These are phyloP conservation scores for Chironomus tentans DNA, from an alignment of 2,888 invertebrate genomes.

Conservation along the genomic window DNA sequence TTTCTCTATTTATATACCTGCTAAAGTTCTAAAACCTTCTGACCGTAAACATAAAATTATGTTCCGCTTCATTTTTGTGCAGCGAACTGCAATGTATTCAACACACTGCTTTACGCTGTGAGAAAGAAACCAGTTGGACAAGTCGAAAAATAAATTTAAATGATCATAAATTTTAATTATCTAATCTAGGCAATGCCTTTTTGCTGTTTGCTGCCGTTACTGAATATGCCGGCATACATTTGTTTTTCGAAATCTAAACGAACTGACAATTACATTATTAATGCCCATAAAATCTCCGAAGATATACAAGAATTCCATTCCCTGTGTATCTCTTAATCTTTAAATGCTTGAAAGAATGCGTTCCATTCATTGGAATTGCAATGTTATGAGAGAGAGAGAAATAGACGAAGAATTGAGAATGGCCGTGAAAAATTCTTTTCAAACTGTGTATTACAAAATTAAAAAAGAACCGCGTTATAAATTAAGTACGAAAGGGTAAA, in stretches of 20 bases:
- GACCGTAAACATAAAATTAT: neutral
- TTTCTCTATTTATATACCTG: too few species aligned
- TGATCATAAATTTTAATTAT: slow-evolving; percentile 20
- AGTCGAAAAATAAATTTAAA: neutral
- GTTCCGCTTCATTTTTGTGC: neutral
- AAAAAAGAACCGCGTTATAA: too few species aligned
- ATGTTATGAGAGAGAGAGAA: neutral
- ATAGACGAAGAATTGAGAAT: neutral
- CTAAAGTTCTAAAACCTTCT: neutral
- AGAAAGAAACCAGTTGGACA: neutral
- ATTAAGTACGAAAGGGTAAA: too few species aligned
- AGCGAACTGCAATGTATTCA: neutral
- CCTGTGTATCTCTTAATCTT: neutral
- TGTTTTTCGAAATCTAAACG: neutral
- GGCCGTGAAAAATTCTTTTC: neutral
- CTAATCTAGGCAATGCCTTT: neutral
- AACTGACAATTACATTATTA: neutral
- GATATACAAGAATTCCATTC: neutral
- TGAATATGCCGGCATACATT: neutral
- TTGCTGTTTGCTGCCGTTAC: neutral
- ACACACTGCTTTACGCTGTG: neutral
- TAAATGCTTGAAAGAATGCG: neutral
- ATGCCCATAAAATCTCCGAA: neutral
- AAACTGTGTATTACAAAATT: too few species aligned
- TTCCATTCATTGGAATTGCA: neutral